Percentiles rank a stretch among this genome's conserved stretches.
Evolutionary conservation across 2,888 invertebrate species (phyloP).

Genomic region (Theristus sp.): DNA sequence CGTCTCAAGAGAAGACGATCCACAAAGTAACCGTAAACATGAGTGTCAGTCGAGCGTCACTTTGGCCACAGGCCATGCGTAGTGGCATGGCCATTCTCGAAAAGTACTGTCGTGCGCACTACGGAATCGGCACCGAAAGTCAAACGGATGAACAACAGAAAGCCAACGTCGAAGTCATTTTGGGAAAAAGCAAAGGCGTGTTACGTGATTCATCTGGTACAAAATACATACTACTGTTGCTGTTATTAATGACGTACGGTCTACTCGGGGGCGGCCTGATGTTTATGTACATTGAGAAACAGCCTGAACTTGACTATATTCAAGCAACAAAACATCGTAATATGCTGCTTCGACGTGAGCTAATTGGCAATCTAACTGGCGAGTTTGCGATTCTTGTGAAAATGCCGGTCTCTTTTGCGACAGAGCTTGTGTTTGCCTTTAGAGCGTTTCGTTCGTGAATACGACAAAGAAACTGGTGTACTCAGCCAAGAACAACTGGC

Average conservation of each 20-base stretch:
- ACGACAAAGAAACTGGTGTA: neutral
- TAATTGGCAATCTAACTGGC: neutral
- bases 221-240: slow-evolving; percentile 8
- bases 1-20: neutral
- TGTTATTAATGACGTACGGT: slow-evolving; percentile 8
- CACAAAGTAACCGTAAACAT: neutral
- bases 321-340: neutral
- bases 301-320: neutral
- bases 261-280: slow-evolving; percentile 10
- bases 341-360: neutral
- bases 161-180: neutral
- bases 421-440: neutral
- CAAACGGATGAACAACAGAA: neutral
- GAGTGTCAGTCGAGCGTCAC: too few relatives aligned
- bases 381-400: neutral
- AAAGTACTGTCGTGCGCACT: neutral
- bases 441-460: neutral
- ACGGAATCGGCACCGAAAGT: neutral
- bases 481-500: slow-evolving; percentile 1
- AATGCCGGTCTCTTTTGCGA: neutral
- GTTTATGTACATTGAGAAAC: slow-evolving; percentile 10
- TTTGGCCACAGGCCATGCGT: neutral
- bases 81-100: neutral
- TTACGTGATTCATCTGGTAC: neutral
- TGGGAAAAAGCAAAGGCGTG: too few relatives aligned